These are phyloP conservation scores for Squalus acanthias DNA, from an alignment of 2,797 vertebrate species.

Conservation along the genomic window DNA sequence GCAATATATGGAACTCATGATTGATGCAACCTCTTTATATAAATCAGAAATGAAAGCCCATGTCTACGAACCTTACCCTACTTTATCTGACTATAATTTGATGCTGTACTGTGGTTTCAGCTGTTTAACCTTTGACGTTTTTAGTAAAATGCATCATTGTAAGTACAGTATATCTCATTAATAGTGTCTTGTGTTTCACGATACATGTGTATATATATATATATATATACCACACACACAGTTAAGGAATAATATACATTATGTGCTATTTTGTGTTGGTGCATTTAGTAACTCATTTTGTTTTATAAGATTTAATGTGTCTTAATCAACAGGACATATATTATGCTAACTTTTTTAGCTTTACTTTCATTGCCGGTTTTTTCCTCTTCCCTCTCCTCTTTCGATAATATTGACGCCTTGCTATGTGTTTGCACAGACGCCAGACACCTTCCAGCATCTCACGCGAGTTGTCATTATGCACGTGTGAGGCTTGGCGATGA, in stretches of 20 bases:
- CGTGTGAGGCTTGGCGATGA: not conserved
- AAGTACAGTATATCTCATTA: not conserved
- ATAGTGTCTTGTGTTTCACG: not conserved
- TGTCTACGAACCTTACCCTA: not conserved
- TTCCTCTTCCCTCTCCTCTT: not conserved
- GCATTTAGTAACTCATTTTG: not conserved
- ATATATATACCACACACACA: not conserved
- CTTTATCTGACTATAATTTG: not conserved
- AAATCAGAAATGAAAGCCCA: not conserved
- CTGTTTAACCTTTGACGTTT: not conserved
- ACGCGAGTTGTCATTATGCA: not conserved
- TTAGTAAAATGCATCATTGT: not conserved
- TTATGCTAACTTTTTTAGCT: not conserved
- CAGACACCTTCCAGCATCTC: not conserved
- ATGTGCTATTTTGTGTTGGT: not conserved
- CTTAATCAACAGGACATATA: not conserved
- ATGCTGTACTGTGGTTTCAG: not conserved
- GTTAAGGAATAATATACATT: not conserved
- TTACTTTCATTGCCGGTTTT: not conserved
- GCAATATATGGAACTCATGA: not conserved
- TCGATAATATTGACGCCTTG: not conserved
- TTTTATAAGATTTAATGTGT: not conserved
- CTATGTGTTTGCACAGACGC: not conserved
- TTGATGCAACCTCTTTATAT: not conserved
- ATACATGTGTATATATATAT: too few species aligned